phyloP scores from a whole-genome alignment of 2,113 vertebrate species.

The Leucopsar rothschildi region DNA sequence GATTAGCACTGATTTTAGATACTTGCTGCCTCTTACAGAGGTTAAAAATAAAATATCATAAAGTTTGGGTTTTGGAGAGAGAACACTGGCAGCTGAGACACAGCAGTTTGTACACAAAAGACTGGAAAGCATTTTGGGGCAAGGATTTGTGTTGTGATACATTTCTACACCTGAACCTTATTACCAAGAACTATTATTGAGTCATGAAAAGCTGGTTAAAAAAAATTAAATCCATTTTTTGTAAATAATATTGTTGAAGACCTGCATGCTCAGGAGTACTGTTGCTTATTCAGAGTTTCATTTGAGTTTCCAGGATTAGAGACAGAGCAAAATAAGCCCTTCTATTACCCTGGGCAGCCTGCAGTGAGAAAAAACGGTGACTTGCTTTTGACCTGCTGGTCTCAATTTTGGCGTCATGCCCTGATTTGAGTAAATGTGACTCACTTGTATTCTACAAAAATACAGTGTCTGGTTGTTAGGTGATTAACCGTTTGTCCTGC shows the following conservation, averaged over 20 bases:
- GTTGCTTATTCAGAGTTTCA: not conserved
- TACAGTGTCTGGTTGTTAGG: not conserved
- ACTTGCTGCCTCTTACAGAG: not conserved
- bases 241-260: not conserved
- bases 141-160: not conserved
- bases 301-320: not conserved
- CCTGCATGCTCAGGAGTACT: accelerated
- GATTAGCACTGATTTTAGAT: not conserved
- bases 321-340: not conserved
- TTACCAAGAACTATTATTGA: not conserved
- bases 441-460: not conserved
- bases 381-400: not conserved
- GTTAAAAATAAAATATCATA: not conserved
- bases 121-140: not conserved
- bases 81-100: not conserved
- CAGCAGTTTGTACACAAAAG: not conserved
- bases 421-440: not conserved
- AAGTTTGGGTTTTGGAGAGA: not conserved
- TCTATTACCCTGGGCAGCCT: not conserved
- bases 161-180: not conserved
- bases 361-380: accelerated
- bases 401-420: not conserved
- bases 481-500: not conserved
- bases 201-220: not conserved
- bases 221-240: not conserved